Percentiles rank a stretch among this genome's conserved stretches.
These are phyloP conservation scores for Amiota mariae DNA, from an alignment of 2,888 invertebrate species.

Conservation along the genomic window DNA sequence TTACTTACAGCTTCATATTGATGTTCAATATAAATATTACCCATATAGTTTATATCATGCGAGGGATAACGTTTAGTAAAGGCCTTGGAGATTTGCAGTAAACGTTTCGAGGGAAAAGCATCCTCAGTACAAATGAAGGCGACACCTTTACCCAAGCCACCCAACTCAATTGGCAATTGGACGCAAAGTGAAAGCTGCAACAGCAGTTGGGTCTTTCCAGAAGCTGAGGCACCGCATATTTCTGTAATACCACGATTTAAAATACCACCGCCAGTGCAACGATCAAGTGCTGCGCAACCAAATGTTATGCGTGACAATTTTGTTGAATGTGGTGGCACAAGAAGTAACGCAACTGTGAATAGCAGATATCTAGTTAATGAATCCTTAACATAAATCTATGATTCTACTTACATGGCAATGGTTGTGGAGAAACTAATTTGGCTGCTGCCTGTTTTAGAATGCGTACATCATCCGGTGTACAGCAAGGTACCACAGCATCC, in stretches of 20 bases:
- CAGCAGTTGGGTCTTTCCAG: conserved; percentile 85
- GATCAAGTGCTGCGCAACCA: conserved; percentile 78
- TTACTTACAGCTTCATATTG: conserved; percentile 75
- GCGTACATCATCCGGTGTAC: conserved; percentile 66
- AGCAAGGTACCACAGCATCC: conserved; percentile 49
- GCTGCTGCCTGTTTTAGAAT: conserved; percentile 69
- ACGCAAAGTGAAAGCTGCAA: conserved; percentile 81
- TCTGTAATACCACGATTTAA: conserved; percentile 81
- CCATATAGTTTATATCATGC: conserved; percentile 73
- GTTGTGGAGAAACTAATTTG: conserved; percentile 63
- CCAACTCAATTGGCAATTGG: conserved; percentile 75
- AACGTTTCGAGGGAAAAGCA: conserved; percentile 80
- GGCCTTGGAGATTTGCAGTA: conserved; percentile 76
- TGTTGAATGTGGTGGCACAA: conserved; percentile 51
- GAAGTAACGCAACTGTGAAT: conserved; percentile 39
- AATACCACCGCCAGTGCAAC: conserved; percentile 79
- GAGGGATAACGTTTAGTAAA: conserved; percentile 69
- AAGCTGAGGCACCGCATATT: conserved; percentile 81
- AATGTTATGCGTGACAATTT: conserved; percentile 69
- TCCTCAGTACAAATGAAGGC: conserved; percentile 84
- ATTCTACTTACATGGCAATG: conserved; percentile 51
- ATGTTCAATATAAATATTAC: conserved; percentile 81
- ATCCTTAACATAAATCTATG: background rate
- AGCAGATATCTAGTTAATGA: background rate
- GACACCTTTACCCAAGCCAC: conserved; percentile 77